Evolutionary conservation across 1,140 invertebrate genomes (phyloP).

Genomic region (Drosophila mojavensis): DNA sequence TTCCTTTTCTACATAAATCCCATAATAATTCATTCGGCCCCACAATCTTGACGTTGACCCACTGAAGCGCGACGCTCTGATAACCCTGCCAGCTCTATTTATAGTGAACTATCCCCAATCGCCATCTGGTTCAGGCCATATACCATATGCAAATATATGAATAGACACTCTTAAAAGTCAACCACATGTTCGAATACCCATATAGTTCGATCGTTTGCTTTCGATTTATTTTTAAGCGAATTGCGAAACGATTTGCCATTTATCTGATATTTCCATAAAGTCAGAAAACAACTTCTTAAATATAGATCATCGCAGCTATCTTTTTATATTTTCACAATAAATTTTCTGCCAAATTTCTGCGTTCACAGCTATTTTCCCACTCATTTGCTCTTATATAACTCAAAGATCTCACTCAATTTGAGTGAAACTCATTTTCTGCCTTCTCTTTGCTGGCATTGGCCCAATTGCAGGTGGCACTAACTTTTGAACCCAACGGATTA

Average conservation of each 20-base stretch:
- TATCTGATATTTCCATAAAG: conserved; percentile 57
- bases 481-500: conserved; percentile 55
- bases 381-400: conserved; percentile 59
- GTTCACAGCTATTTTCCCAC: conserved; percentile 62
- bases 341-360: conserved; percentile 57
- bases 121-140: conserved; percentile 48
- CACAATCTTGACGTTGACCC: conserved; percentile 63
- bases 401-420: conserved; percentile 55
- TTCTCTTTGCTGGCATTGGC: conserved; percentile 68
- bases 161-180: conserved; percentile 36
- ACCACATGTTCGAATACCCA: conserved; percentile 73
- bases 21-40: conserved; percentile 50
- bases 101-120: conserved; percentile 43
- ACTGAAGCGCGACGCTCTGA: conserved; percentile 74
- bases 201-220: conserved; percentile 17
- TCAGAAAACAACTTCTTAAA: conserved; percentile 17
- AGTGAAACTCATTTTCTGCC: conserved; percentile 18
- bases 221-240: conserved; percentile 55
- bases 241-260: conserved; percentile 61
- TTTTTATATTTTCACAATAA: conserved; percentile 55
- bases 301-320: conserved; percentile 47
- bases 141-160: not conserved
- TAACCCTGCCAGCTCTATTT: conserved; percentile 76
- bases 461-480: conserved; percentile 66
- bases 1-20: conserved; percentile 28